Percentiles rank a stretch among this genome's conserved stretches.
These are phyloP conservation scores for Thera obeliscata DNA, from an alignment of 2,888 invertebrate species.

Conservation along the genomic window DNA sequence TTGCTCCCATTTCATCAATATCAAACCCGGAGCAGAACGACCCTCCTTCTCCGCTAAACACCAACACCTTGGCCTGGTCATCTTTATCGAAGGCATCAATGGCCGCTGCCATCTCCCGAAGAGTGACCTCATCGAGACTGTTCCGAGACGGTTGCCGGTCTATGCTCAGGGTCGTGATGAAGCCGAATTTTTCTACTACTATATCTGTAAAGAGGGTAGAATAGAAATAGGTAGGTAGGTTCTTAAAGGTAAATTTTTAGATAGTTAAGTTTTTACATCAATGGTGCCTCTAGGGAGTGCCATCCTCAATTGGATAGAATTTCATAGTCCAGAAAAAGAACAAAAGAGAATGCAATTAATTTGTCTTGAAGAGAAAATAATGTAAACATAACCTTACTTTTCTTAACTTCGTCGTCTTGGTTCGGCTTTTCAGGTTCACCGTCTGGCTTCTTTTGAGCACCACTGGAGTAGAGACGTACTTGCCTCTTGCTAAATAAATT, in stretches of 20 bases:
- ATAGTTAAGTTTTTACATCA: no score
- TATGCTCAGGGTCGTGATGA: constrained; percentile 92
- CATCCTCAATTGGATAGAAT: no score
- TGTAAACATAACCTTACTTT: constrained; percentile 66
- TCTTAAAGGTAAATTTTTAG: no score
- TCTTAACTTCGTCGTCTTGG: constrained; percentile 60
- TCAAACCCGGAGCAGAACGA: constrained; percentile 97
- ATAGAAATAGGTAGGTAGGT: neutral
- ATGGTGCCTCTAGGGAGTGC: no score
- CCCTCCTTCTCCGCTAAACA: constrained; percentile 96
- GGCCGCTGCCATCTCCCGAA: constrained; percentile 87
- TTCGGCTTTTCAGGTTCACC: constrained; percentile 55
- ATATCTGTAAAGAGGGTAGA: constrained; percentile 58
- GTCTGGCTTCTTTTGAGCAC: constrained; percentile 54
- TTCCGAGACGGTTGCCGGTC: constrained; percentile 94
- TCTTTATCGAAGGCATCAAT: constrained; percentile 93
- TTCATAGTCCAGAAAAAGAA: no score
- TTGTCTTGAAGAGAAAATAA: constrained; percentile 4
- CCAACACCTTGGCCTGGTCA: constrained; percentile 87
- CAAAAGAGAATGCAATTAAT: neutral
- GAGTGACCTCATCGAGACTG: constrained; percentile 89
- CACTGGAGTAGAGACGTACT: constrained; percentile 58
- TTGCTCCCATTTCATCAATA: constrained; percentile 88
- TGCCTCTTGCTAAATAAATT: constrained; percentile 51
- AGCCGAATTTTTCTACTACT: constrained; percentile 85